A percentile compares a stretch with the other conserved stretches of the same genome.
These are phyloP conservation scores for Echinops telfairi DNA, from an alignment of 2,113 vertebrate genomes.

Conservation along the genomic window DNA sequence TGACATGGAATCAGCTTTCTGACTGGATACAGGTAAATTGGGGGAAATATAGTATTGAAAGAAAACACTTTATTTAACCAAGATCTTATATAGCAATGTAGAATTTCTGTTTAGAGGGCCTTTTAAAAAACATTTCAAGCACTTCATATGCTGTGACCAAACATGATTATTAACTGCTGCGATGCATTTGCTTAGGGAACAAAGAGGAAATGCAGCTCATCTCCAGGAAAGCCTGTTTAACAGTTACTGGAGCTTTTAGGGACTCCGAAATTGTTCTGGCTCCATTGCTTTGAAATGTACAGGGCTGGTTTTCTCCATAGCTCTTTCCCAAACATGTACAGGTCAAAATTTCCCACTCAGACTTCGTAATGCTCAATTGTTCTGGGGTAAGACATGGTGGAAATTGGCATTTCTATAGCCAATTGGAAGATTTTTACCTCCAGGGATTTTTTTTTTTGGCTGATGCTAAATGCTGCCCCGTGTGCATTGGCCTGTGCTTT, in stretches of 20 bases:
- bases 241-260: background rate
- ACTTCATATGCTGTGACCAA: constrained; percentile 17
- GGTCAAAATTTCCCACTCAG: constrained; percentile 29
- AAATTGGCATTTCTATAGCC: constrained; percentile 61
- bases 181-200: constrained; percentile 65
- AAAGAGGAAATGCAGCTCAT: constrained; percentile 44
- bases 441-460: constrained; percentile 14
- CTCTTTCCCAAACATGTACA: constrained; percentile 62
- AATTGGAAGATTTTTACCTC: constrained; percentile 74
- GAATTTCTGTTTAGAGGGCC: constrained; percentile 51
- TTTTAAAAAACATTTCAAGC: constrained; percentile 42
- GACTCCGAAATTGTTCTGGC: constrained; percentile 61
- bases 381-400: background rate
- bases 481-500: background rate
- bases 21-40: constrained; percentile 52
- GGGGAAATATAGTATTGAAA: constrained; percentile 55
- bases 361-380: constrained; percentile 31
- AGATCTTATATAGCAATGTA: constrained; percentile 65
- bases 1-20: background rate
- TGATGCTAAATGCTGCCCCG: background rate
- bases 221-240: constrained; percentile 48
- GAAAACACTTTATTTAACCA: constrained; percentile 51
- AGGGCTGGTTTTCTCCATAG: constrained; percentile 44
- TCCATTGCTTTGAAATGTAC: constrained; percentile 67
- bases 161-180: constrained; percentile 63